Evolutionary conservation across 2,888 invertebrate genomes (phyloP), one percentile per base, ranked within the genome.

Genomic region (Netelia inedita): DNA sequence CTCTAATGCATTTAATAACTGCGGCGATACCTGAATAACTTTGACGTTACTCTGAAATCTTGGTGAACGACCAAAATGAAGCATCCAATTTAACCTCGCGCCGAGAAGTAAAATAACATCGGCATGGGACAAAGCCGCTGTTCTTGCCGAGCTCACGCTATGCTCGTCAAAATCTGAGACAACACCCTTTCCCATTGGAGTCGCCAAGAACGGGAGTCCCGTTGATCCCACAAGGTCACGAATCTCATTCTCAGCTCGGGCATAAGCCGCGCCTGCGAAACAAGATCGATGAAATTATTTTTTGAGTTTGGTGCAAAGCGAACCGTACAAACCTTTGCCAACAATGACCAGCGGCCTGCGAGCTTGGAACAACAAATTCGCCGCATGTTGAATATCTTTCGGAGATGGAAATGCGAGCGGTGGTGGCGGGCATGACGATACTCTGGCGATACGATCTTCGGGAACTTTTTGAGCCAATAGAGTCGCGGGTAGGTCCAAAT

Each of bases 51-150:
- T 95, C 19, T 96, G 95, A 94, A 96, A 99, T 57, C 99, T 94
- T 0, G 99, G 99, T 19, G 97, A 94, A 78, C 96, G 96, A 1
- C 99, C 99, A 94, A 99, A 99, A 94, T 99, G 99, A 85, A 99
- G 95, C 94, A 99, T 99, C 99, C 99, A 99, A 94, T 99, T 99
- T 19, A 99, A 95, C 55, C 99, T 95, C 0, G 99, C 99, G 0
- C 99, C 99, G 55, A 98, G 94, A 71, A 99, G 94, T 2, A 99
- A 90, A 1, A 99, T 95, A 0, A 98, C 97, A 94, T 99, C 99
- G 0, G 98, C 97, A 88, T 98, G 96, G 90, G 96, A 96, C 72
- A 99, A 94, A 0, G 98, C 99, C 83, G 95, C 93, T 0, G 98
- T 98, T 78, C 98, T 95, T 1, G 98, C 98, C 8, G 98, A 95